Conservation (phyloP, 2,113 vertebrate species). For the Collichthys lucidus region DNA sequence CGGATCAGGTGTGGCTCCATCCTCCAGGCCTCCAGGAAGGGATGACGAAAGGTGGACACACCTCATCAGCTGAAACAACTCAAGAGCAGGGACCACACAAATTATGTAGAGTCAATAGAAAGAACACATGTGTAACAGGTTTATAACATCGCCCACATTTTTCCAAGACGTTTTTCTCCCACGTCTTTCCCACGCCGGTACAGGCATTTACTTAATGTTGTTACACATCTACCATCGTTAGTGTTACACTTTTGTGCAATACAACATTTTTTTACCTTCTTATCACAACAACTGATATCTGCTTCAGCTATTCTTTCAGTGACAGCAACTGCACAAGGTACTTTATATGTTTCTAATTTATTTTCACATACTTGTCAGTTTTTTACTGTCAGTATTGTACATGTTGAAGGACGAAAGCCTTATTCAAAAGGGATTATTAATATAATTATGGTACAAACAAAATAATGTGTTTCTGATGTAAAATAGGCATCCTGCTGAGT, state of each 20-base stretch:
- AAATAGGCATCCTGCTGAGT: constrained; percentile 5
- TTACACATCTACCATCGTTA: background rate
- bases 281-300: background rate
- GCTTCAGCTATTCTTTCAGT: background rate
- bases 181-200: background rate
- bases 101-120: background rate
- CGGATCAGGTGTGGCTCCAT: no score
- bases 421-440: background rate
- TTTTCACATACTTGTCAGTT: constrained; percentile 5
- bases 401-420: constrained; percentile 1
- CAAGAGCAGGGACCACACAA: no score
- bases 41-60: no score
- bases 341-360: background rate
- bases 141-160: constrained; percentile 10
- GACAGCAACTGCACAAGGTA: background rate
- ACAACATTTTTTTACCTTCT: background rate
- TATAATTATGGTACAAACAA: background rate
- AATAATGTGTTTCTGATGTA: background rate
- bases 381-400: background rate
- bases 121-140: background rate
- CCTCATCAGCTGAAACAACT: no score
- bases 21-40: no score
- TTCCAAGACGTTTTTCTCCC: background rate
- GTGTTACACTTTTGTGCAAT: background rate
- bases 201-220: background rate